phyloP scores from a whole-genome alignment of 2,888 invertebrate species.

The Danaus chrysippus region DNA sequence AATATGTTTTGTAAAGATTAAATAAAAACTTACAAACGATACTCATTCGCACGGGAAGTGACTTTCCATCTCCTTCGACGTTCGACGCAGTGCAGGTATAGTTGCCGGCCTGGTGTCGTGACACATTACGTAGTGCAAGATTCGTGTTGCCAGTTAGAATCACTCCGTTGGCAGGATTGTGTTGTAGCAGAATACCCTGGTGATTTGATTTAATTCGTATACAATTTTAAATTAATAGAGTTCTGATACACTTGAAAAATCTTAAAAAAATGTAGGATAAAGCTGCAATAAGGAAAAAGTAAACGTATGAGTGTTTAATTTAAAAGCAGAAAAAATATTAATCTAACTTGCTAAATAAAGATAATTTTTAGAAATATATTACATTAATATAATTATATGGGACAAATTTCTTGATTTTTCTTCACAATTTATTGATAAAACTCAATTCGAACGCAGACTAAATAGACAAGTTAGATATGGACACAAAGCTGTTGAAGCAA shows the following conservation, averaged over 20 bases:
- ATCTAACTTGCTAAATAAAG: constrained; percentile 5
- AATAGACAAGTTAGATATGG: constrained; percentile 26
- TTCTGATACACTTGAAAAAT: not conserved
- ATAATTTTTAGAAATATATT: constrained; percentile 12
- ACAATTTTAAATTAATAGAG: not conserved
- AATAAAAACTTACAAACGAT: constrained; percentile 89
- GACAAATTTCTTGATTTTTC: constrained; percentile 20
- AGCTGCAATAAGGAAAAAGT: too few species aligned
- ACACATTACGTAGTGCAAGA: constrained; percentile 89
- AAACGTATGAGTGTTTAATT: not conserved
- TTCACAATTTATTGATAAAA: constrained; percentile 21
- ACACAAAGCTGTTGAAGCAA: constrained; percentile 23
- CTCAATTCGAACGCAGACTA: constrained; percentile 25
- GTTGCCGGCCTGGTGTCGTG: constrained; percentile 89
- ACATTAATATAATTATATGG: too few species aligned
- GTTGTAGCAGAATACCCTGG: constrained; percentile 89
- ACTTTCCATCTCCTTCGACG: constrained; percentile 93
- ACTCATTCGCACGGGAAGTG: constrained; percentile 88
- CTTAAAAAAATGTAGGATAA: not conserved
- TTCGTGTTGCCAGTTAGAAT: constrained; percentile 89
- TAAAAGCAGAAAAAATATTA: not conserved
- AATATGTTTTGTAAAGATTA: too few species aligned
- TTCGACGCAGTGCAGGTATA: constrained; percentile 95
- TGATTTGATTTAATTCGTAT: constrained; percentile 7
- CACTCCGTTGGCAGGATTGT: constrained; percentile 89